Evolutionary conservation across 2,797 vertebrate genomes (phyloP).

Genomic region (Cryptoprocta ferox): DNA sequence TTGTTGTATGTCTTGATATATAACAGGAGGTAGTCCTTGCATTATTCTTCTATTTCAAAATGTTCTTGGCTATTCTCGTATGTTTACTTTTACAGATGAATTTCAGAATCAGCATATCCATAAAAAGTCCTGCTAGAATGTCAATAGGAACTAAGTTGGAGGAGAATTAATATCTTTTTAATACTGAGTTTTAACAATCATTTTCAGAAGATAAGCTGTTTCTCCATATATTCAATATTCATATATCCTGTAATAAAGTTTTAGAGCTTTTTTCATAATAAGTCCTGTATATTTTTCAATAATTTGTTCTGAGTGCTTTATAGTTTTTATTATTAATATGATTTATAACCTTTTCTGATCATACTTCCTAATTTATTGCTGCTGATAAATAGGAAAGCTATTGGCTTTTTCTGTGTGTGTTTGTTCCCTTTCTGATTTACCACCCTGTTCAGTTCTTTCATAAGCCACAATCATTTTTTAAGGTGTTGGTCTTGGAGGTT

Average conservation of each 20-base stretch:
- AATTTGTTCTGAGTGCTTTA: neutral
- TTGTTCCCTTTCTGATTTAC: neutral
- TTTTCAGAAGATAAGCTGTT: neutral
- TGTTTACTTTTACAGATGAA: neutral
- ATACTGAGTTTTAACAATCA: neutral
- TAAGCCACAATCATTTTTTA: neutral
- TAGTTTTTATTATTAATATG: neutral
- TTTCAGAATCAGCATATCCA: neutral
- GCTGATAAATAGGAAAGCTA: neutral
- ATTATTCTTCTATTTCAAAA: neutral
- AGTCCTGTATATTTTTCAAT: neutral
- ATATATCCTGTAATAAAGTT: neutral
- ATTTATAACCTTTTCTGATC: neutral
- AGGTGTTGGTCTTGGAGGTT: neutral
- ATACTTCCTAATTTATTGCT: neutral
- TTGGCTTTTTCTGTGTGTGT: neutral
- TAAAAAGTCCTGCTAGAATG: neutral
- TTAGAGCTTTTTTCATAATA: neutral
- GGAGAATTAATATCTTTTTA: conserved; percentile 27
- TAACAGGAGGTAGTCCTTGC: neutral
- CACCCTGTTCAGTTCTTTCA: neutral
- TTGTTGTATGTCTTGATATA: neutral
- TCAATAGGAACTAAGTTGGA: neutral
- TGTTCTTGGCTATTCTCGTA: neutral
- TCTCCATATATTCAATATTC: neutral